phyloP scores from a whole-genome alignment of 2,113 vertebrate species.

The Chaetura pelagica region DNA sequence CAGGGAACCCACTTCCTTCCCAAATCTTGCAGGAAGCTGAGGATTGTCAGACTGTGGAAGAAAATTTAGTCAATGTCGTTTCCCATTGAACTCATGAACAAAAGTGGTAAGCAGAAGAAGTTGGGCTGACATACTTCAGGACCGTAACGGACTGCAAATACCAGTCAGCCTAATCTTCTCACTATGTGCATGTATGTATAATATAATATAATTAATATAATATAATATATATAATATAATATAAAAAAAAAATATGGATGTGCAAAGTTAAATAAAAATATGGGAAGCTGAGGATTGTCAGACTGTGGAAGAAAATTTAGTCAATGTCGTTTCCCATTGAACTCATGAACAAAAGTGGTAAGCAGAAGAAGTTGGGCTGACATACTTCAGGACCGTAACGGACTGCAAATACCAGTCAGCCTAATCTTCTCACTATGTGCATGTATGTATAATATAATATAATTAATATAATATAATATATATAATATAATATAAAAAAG shows the following conservation, averaged over 20 bases:
- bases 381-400: neutral
- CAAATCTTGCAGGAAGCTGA: neutral
- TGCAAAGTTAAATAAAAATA: neutral
- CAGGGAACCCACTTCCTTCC: rapidly evolving
- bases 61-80: neutral
- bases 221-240: neutral
- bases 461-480: too few species aligned
- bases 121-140: neutral
- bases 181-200: neutral
- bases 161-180: neutral
- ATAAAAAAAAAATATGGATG: neutral
- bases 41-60: neutral
- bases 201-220: neutral
- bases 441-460: too few species aligned
- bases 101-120: neutral
- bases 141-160: neutral
- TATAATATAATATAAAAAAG: neutral
- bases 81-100: neutral
- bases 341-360: neutral
- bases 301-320: neutral
- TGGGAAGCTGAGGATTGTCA: neutral
- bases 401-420: neutral
- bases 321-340: neutral
- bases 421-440: neutral
- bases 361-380: neutral